Conservation (phyloP, 2,797 vertebrate genomes). For the Moxostoma hubbsi region DNA sequence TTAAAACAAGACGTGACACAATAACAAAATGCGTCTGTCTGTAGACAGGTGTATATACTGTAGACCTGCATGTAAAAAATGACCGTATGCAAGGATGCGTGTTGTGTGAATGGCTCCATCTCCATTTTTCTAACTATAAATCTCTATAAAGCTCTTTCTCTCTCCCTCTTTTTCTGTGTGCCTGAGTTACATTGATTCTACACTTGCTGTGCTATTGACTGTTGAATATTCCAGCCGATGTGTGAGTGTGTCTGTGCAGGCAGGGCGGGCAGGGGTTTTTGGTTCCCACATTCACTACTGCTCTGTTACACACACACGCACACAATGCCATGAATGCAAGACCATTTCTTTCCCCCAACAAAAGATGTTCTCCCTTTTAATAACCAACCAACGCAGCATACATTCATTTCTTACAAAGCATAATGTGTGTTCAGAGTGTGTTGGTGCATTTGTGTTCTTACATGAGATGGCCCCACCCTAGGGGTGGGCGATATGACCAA, state of each 20-base stretch:
- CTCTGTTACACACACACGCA: not conserved
- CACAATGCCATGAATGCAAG: not conserved
- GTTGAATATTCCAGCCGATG: conserved; percentile 79
- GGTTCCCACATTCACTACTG: conserved; percentile 22
- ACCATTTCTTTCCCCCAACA: conserved; percentile 25
- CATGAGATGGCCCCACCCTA: not conserved
- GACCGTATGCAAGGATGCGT: not conserved
- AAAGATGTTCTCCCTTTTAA: conserved; percentile 17
- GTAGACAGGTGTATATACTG: not conserved
- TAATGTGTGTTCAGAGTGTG: not conserved
- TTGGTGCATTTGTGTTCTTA: not conserved
- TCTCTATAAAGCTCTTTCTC: not conserved
- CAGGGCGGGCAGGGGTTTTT: conserved; percentile 33
- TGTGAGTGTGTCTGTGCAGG: conserved; percentile 63
- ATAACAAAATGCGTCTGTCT: not conserved
- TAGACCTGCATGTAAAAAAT: not conserved
- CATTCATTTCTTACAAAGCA: not conserved
- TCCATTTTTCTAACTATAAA: not conserved
- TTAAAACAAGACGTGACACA: no score
- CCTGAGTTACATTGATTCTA: conserved; percentile 75
- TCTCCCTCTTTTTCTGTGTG: conserved; percentile 9
- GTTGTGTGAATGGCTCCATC: conserved; percentile 11
- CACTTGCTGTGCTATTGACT: conserved; percentile 77
- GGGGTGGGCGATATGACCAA: no score
- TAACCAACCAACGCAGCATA: not conserved